Evolutionary conservation across 2,113 vertebrate species (phyloP), one percentile per base, ranked within the genome.

Genomic region (Trematomus loennbergii): DNA sequence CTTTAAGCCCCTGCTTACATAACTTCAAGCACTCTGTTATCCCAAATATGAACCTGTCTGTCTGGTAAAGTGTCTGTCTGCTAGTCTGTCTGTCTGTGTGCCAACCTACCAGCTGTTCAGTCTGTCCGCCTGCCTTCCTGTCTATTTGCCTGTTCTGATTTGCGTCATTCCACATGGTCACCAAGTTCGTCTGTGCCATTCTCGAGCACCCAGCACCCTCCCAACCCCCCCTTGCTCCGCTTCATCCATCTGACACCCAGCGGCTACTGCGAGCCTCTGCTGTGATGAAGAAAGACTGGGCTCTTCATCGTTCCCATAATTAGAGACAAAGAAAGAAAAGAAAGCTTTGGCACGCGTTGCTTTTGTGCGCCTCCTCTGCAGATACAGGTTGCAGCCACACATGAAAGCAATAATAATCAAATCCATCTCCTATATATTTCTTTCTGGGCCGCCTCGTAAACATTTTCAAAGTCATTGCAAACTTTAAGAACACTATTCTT

Each of bases 131-230:
- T 78, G 69, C 66, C 68, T 85, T 73, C 75, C 75, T 84, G 71
- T 79, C 86, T 82, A 75, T 86, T 64, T 84, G 88, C 84, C 88
- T 85, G 72, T 74, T 92, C 88, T 73, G 84, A 91, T 92, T 91
- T 90, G 77, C 72, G 17, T 93, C 90, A 88, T 61, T 86, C 66
- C 71, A 72, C 82, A 90, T 89, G 88, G 89, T 88, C 88, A 91
- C 92, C 87, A 87, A 87, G 84, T 88, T 90, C 62, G 54, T 82
- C 78, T 85, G 88, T 82, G 84, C 79, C 78, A 66, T 89, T 86
- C 83, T 78, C 79, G 79, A 84, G 74, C 74, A 29, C 66, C 52
- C 60, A 2, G 50, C 81, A 73, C 81, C 72, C 73, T 69, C 69
- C 83, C 71, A 43, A 3, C 16, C 55, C 25, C 40, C 62, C 70